Base-by-base conservation (phyloP, 2,888 invertebrate genomes). In the Brachyopa scutellaris region DNA sequence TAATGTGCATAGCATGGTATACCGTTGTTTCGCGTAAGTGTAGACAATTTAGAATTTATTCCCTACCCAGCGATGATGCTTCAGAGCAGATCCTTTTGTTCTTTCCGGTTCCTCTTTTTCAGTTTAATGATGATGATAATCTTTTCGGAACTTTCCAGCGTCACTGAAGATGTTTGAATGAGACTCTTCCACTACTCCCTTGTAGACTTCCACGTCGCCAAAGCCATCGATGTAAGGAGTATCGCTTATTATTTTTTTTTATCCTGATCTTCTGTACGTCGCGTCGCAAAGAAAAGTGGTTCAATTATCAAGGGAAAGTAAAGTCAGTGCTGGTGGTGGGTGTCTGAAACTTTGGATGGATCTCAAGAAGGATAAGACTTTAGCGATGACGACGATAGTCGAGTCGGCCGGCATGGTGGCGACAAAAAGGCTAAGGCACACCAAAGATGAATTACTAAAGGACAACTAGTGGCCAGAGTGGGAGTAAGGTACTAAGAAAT, bases 41-140 rank as follows among this genome's bases (percentile, higher is more conserved):
- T 23, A 21, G 62, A 29, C 21, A 21, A 2, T 19, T 62, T 33
- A n/a, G 13, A 8, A 45, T 45, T 49, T 36, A 11, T 38, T 29
- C 23, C 42, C 9, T 7, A n/a, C 2, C 26, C 13, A 23, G 1
- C 23, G 29, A 26, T 15, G 8, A 5, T 15, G 15, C 33, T 40
- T 49, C n/a, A 40, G 29, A 23, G 49, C 40, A 45, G 17, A 57
- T 47, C 51, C 67, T 45, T 80, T 74, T 74, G 74, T 74, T 64
- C 57, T 59, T 55, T 61, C 45, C 51, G 45, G 29, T 67, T 79
- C 19, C 55, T 55, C 67, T 42, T 57, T 74, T 64, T 51, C 57
- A 59, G 51, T 69, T 67, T 76, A 79, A 76, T 51, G 47, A 67
- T 45, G 61, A 78, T 76, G 62, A 69, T 69, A 76, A 80, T 74